phyloP scores from a whole-genome alignment of 2,797 vertebrate species.

The Dendrocincla fuliginosa region DNA sequence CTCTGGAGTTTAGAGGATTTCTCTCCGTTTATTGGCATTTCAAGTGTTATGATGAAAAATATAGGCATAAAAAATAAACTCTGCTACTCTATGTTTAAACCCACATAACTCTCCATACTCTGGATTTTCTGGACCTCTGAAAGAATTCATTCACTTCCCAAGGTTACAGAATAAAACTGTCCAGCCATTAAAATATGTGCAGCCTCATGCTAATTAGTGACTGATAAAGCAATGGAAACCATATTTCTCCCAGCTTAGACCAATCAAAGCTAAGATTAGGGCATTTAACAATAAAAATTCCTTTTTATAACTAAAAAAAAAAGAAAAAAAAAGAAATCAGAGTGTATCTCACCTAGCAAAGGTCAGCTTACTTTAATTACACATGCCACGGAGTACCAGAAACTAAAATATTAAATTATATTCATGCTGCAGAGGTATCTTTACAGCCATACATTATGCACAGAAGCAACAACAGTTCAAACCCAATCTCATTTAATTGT shows the following conservation, averaged over 20 bases:
- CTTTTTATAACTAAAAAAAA: not conserved
- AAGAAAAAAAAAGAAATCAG: not conserved
- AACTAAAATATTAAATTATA: slow-evolving; percentile 38
- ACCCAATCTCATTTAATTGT: not conserved
- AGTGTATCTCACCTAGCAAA: not conserved
- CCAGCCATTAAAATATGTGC: slow-evolving; percentile 13
- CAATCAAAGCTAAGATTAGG: slow-evolving; percentile 25
- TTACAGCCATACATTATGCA: not conserved
- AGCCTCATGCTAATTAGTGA: slow-evolving; percentile 22
- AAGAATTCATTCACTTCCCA: not conserved
- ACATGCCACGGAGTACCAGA: not conserved
- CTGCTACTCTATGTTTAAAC: slow-evolving; percentile 13
- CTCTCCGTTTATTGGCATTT: not conserved
- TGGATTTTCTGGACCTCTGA: not conserved
- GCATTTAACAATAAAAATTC: not conserved
- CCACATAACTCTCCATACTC: not conserved
- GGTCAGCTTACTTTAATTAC: slow-evolving; percentile 17
- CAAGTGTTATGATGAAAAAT: slow-evolving; percentile 16
- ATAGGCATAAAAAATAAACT: slow-evolving; percentile 5
- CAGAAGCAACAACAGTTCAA: not conserved
- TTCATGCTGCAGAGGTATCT: not conserved
- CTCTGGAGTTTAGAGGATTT: not conserved
- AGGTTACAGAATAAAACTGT: slow-evolving; percentile 39
- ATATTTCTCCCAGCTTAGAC: not conserved
- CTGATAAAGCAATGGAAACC: slow-evolving; percentile 9